Conservation (phyloP, 2,797 vertebrate species). For the Hylomyscus alleni region DNA sequence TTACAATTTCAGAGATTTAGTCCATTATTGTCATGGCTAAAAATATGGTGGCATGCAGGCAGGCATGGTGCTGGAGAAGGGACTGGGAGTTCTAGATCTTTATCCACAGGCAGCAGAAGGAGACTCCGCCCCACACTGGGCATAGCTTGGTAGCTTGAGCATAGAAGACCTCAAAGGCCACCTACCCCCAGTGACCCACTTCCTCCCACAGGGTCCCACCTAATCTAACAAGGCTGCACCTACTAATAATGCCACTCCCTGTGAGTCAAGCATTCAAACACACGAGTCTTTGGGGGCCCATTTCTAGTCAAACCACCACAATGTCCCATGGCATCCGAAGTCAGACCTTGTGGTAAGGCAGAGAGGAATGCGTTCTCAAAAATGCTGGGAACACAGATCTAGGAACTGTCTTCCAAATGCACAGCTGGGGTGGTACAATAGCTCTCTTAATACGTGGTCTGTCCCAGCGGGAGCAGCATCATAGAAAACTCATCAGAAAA, state of each 20-base stretch:
- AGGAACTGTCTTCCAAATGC: not conserved
- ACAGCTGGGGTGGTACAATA: not conserved
- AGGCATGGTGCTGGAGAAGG: not conserved
- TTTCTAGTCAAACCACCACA: not conserved
- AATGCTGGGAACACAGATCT: not conserved
- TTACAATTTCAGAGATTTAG: not conserved
- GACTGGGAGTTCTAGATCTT: not conserved
- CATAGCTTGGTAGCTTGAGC: not conserved
- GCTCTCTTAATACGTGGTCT: not conserved
- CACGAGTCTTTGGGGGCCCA: not conserved
- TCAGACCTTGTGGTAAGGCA: not conserved
- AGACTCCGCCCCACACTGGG: not conserved
- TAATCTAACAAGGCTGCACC: not conserved
- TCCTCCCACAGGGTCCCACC: not conserved
- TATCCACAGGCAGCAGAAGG: not conserved
- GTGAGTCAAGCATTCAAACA: not conserved
- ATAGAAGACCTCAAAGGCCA: not conserved
- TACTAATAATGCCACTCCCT: not conserved
- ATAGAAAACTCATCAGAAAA: not conserved
- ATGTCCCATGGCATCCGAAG: too few relatives aligned
- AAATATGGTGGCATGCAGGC: not conserved
- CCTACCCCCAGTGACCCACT: not conserved
- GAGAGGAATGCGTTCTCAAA: not conserved
- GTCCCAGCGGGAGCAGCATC: accelerated
- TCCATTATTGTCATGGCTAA: not conserved